Conservation (phyloP, 2,797 vertebrate genomes). For the Sebastiscus albofasciatus region DNA sequence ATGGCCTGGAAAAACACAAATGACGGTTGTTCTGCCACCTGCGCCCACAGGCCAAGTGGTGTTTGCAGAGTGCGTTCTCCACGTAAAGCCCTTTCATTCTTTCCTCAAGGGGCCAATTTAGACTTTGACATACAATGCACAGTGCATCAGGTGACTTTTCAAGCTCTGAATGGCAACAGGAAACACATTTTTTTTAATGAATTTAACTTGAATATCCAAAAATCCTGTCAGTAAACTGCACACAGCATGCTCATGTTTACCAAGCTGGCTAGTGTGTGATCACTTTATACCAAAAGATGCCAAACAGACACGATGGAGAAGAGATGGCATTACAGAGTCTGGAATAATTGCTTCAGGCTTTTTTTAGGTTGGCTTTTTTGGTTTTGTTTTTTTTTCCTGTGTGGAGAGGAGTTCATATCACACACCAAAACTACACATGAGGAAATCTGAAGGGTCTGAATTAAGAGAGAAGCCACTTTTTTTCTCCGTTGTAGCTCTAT, state of each 20-base stretch:
- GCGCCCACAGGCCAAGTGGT: slow-evolving; percentile 40
- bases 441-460: not conserved
- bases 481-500: not conserved
- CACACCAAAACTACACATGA: not conserved
- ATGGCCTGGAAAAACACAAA: slow-evolving; percentile 31
- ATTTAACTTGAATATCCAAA: slow-evolving; percentile 1
- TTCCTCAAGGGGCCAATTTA: slow-evolving; percentile 35
- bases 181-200: slow-evolving; percentile 9
- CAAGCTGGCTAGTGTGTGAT: slow-evolving; percentile 28
- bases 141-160: not conserved
- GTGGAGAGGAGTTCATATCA: slow-evolving; percentile 9
- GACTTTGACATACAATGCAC: slow-evolving; percentile 6
- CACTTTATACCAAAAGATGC: slow-evolving; percentile 29
- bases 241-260: slow-evolving; percentile 30
- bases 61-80: slow-evolving; percentile 12
- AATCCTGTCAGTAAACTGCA: slow-evolving; percentile 19
- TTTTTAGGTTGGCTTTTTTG: slow-evolving; percentile 9
- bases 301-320: slow-evolving; percentile 7
- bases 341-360: slow-evolving; percentile 1
- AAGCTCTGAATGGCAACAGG: not conserved
- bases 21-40: slow-evolving; percentile 37
- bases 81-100: slow-evolving; percentile 11
- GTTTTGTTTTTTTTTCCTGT: slow-evolving; percentile 9
- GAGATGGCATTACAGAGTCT: slow-evolving; percentile 9
- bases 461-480: not conserved